A percentile compares a stretch with the other conserved stretches of the same genome.
These are phyloP conservation scores for Brevimyrus niger DNA, from an alignment of 2,113 vertebrate genomes.

Conservation along the genomic window DNA sequence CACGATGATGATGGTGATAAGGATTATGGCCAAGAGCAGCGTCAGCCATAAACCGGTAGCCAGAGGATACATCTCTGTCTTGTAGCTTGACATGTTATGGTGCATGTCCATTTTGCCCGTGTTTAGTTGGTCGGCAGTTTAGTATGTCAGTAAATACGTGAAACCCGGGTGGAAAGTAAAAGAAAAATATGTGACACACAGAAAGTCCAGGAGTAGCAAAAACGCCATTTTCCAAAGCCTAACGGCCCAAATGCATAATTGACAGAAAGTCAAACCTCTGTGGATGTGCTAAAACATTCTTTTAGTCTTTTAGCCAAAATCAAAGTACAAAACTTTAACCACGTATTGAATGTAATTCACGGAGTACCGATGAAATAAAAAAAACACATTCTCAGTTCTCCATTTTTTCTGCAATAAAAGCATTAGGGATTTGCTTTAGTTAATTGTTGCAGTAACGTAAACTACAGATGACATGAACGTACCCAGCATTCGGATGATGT, in stretches of 20 bases:
- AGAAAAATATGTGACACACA: not conserved
- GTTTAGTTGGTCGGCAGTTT: not conserved
- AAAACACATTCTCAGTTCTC: not conserved
- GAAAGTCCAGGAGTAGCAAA: not conserved
- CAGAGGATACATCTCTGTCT: not conserved
- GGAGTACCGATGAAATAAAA: not conserved
- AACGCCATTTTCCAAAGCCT: not conserved
- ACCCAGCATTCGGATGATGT: not conserved
- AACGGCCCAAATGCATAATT: not conserved
- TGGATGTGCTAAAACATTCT: not conserved
- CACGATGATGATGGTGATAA: conserved; percentile 59
- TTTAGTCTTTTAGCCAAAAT: not conserved
- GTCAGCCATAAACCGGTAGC: conserved; percentile 42
- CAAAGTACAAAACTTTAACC: not conserved
- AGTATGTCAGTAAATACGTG: not conserved
- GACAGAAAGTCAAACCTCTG: not conserved
- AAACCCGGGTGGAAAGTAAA: not conserved
- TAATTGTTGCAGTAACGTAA: not conserved
- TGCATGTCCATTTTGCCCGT: not conserved
- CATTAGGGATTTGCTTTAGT: not conserved
- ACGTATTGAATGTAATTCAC: not conserved
- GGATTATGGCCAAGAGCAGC: conserved; percentile 38
- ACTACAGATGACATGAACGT: not conserved
- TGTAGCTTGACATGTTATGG: not conserved
- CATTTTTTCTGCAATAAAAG: not conserved